These are phyloP conservation scores for Pyrocoelia pectoralis DNA, from an alignment of 2,888 invertebrate genomes.

Conservation along the genomic window DNA sequence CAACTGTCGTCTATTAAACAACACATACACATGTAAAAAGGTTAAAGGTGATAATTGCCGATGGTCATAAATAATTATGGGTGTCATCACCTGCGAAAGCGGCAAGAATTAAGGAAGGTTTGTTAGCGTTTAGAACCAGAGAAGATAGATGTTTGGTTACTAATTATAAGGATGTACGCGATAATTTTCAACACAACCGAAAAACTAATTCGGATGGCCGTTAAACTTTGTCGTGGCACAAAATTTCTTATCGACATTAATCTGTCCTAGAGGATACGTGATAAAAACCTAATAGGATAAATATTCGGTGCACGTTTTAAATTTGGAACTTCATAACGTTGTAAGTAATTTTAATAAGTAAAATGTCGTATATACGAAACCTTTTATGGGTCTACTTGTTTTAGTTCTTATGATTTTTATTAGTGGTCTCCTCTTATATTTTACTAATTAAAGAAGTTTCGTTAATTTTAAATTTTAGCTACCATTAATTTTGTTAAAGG, in stretches of 20 bases:
- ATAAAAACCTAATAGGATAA: not conserved
- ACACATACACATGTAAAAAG: slow-evolving; percentile 31
- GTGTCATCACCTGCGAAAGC: slow-evolving; percentile 40
- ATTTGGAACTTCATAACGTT: not conserved
- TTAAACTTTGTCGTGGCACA: not conserved
- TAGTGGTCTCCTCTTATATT: not conserved
- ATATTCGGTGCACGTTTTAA: not conserved
- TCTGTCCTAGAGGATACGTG: not conserved
- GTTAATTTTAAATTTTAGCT: slow-evolving; percentile 21
- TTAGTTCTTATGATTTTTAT: slow-evolving; percentile 11
- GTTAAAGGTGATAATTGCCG: slow-evolving; percentile 39
- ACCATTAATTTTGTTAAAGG: slow-evolving; percentile 26
- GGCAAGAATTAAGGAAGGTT: slow-evolving; percentile 36
- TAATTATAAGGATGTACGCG: slow-evolving; percentile 18
- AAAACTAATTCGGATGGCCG: no score
- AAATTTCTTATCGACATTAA: no score
- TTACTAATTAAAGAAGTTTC: slow-evolving; percentile 24
- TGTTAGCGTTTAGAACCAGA: slow-evolving; percentile 25
- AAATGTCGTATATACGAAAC: not conserved
- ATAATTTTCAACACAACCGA: no score
- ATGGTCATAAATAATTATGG: slow-evolving; percentile 38
- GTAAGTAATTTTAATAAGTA: no score
- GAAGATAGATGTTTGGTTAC: slow-evolving; percentile 35
- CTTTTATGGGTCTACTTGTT: not conserved
- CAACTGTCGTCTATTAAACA: slow-evolving; percentile 32